These are phyloP conservation scores for Eulacestoma nigropectus DNA, from an alignment of 2,113 vertebrate species.

Conservation along the genomic window DNA sequence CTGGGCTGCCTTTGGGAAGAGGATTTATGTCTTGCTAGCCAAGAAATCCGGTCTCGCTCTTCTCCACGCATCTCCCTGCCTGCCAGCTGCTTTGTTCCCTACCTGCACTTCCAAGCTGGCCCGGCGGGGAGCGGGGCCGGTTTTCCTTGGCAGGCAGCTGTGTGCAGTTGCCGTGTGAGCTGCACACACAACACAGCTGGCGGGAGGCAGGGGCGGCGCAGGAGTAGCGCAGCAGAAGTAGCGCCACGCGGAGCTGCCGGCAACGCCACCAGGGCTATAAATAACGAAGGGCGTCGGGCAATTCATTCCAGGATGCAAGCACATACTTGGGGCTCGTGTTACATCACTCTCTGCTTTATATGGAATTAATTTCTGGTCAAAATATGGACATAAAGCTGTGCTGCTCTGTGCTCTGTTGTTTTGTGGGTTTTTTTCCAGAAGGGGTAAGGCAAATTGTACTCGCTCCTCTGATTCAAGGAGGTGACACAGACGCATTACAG, in stretches of 20 bases:
- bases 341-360: background rate
- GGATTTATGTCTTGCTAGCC: background rate
- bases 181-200: slow-evolving; percentile 43
- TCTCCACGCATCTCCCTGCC: background rate
- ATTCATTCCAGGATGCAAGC: background rate
- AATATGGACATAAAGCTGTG: background rate
- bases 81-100: background rate
- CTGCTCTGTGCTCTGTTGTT: background rate
- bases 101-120: background rate
- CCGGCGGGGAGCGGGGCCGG: background rate
- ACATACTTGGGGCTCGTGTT: background rate
- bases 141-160: background rate
- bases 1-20: background rate
- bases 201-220: background rate
- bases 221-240: background rate
- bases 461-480: background rate
- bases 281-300: background rate
- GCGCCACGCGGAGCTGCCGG: background rate
- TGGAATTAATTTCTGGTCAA: background rate
- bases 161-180: slow-evolving; percentile 14
- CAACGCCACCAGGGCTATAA: slow-evolving; percentile 1
- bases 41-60: background rate
- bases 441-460: background rate
- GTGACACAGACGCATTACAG: background rate
- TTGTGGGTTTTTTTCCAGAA: background rate